Evolutionary conservation across 1,140 invertebrate species (phyloP).

Genomic region (Zaprionus nigranus): DNA sequence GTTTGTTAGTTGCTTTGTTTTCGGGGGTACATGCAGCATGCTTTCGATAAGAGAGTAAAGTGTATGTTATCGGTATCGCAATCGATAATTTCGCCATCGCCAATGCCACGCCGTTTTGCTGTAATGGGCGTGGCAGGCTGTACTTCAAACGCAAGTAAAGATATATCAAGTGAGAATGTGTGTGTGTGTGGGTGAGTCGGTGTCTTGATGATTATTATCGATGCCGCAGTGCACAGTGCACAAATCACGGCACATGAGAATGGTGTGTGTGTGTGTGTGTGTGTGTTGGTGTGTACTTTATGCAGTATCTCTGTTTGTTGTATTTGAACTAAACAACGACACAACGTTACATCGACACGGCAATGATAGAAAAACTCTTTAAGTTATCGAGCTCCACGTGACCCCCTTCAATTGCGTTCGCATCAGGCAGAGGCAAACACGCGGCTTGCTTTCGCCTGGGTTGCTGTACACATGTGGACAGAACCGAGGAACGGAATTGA

Average conservation of each 20-base stretch:
- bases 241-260: conserved; percentile 33
- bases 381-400: conserved; percentile 31
- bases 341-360: conserved; percentile 76
- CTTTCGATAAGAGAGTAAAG: conserved; percentile 44
- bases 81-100: conserved; percentile 34
- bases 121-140: conserved; percentile 32
- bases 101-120: conserved; percentile 24
- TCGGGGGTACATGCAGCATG: conserved; percentile 65
- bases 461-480: conserved; percentile 10
- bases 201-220: conserved; percentile 39
- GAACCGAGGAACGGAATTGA: conserved; percentile 43
- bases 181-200: conserved; percentile 25
- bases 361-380: conserved; percentile 58
- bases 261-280: conserved; percentile 38
- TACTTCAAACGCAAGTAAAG: conserved; percentile 20
- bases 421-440: conserved; percentile 29
- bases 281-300: conserved; percentile 12
- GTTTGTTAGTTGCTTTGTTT: background rate
- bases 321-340: conserved; percentile 77
- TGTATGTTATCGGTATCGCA: conserved; percentile 38
- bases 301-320: conserved; percentile 47
- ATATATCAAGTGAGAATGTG: background rate
- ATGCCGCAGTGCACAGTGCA: conserved; percentile 46
- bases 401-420: conserved; percentile 25
- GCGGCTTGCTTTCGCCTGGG: conserved; percentile 18